These are phyloP conservation scores for Aricia artaxerxes DNA, from an alignment of 2,888 invertebrate species.

Conservation along the genomic window DNA sequence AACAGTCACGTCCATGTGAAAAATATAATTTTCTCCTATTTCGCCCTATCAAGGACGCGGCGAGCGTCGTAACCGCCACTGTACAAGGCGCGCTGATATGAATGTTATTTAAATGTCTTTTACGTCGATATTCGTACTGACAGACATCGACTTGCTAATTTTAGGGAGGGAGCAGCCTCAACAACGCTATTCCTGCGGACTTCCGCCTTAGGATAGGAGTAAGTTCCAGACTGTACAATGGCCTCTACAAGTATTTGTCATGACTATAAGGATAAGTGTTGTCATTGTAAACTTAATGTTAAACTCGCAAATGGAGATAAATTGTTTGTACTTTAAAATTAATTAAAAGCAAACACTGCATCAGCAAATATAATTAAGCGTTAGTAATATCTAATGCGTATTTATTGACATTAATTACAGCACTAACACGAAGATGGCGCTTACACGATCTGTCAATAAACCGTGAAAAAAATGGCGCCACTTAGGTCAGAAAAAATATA, in stretches of 20 bases:
- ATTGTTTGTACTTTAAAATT: slow-evolving; percentile 21
- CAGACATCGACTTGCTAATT: too few relatives aligned
- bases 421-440: slow-evolving; percentile 42
- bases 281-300: slow-evolving; percentile 7
- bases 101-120: too few relatives aligned
- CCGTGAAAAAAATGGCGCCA: slow-evolving; percentile 53
- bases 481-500: slow-evolving; percentile 32
- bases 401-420: slow-evolving; percentile 19
- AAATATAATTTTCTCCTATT: too few relatives aligned
- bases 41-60: too few relatives aligned
- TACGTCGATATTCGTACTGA: too few relatives aligned
- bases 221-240: background rate
- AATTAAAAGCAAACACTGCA: slow-evolving; percentile 21
- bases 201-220: background rate
- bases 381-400: slow-evolving; percentile 11
- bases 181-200: background rate
- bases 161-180: too few relatives aligned
- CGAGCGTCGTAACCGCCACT: too few relatives aligned
- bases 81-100: too few relatives aligned
- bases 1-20: too few relatives aligned
- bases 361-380: slow-evolving; percentile 12
- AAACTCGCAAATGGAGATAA: slow-evolving; percentile 18
- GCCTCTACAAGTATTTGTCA: background rate
- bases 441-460: slow-evolving; percentile 48
- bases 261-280: background rate